Percentiles rank a stretch among this genome's conserved stretches.
phyloP scores from a whole-genome alignment of 1,140 invertebrate species.

The Asobara japonica region DNA sequence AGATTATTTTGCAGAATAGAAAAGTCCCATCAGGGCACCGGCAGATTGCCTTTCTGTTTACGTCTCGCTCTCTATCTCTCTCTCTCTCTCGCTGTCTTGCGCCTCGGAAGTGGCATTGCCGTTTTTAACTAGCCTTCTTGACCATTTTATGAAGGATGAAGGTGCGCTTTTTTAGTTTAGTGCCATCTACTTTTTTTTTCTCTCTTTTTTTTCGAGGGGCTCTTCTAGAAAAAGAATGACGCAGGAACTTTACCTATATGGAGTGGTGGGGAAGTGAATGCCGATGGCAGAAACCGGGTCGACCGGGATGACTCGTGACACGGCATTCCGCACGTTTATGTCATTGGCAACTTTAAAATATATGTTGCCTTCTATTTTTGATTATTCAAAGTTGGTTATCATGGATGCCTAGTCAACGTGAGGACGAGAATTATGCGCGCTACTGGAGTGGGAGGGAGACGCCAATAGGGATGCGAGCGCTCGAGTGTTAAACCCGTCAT shows the following conservation, averaged over 20 bases:
- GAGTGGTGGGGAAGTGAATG: not conserved
- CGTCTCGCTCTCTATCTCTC: not conserved
- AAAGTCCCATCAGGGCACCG: conserved; percentile 44
- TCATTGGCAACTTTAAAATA: not conserved
- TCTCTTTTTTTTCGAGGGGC: conserved; percentile 10
- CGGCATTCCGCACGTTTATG: not conserved
- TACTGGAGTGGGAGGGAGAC: too few species aligned
- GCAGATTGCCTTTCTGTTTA: conserved; percentile 21
- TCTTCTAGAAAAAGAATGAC: conserved; percentile 1
- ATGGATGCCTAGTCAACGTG: too few species aligned
- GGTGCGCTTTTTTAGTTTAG: not conserved
- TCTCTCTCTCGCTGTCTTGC: conserved; percentile 10
- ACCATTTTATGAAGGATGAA: not conserved
- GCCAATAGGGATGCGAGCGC: too few species aligned
- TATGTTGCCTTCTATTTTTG: too few species aligned
- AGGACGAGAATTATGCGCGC: too few species aligned
- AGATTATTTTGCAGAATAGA: conserved; percentile 59
- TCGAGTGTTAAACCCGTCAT: too few species aligned
- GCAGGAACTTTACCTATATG: conserved; percentile 8
- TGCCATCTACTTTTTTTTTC: conserved; percentile 21
- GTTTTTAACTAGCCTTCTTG: conserved; percentile 27
- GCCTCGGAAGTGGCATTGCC: conserved; percentile 28
- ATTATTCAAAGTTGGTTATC: too few species aligned
- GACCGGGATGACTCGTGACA: not conserved
- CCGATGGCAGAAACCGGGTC: not conserved